phyloP scores from a whole-genome alignment of 2,888 invertebrate genomes.

The Rhabditophanes sp. region DNA sequence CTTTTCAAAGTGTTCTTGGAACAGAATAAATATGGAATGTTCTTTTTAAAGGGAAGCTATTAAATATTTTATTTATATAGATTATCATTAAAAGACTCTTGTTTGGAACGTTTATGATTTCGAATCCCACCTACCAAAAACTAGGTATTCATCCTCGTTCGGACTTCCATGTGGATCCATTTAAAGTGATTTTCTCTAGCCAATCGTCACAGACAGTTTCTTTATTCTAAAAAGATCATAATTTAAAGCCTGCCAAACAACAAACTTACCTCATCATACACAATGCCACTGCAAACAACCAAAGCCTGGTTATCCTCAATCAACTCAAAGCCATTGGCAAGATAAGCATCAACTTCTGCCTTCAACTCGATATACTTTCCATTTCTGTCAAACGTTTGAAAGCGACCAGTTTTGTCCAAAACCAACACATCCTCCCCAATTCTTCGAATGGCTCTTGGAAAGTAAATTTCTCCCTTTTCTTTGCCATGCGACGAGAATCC shows the following conservation, averaged over 20 bases:
- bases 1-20: too few species aligned
- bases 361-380: constrained; percentile 17
- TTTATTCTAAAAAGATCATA: constrained; percentile 13
- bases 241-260: background rate
- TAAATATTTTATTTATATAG: too few species aligned
- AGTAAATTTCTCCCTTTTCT: constrained; percentile 28
- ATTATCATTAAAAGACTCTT: too few species aligned
- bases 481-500: constrained; percentile 21
- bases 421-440: constrained; percentile 21
- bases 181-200: constrained; percentile 29
- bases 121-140: too few species aligned
- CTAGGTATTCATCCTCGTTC: too few species aligned
- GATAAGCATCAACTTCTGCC: constrained; percentile 28
- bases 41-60: too few species aligned
- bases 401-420: constrained; percentile 33
- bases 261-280: constrained; percentile 18
- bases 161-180: constrained; percentile 31
- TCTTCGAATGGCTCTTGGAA: constrained; percentile 25
- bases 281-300: constrained; percentile 31
- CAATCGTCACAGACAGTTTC: constrained; percentile 38
- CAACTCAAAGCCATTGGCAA: constrained; percentile 34
- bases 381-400: constrained; percentile 19
- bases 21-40: too few species aligned
- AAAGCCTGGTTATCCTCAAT: constrained; percentile 23
- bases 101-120: too few species aligned